A percentile compares a stretch with the other conserved stretches of the same genome.
These are phyloP conservation scores for Alouatta palliata DNA, from an alignment of 2,113 vertebrate species.

Conservation along the genomic window DNA sequence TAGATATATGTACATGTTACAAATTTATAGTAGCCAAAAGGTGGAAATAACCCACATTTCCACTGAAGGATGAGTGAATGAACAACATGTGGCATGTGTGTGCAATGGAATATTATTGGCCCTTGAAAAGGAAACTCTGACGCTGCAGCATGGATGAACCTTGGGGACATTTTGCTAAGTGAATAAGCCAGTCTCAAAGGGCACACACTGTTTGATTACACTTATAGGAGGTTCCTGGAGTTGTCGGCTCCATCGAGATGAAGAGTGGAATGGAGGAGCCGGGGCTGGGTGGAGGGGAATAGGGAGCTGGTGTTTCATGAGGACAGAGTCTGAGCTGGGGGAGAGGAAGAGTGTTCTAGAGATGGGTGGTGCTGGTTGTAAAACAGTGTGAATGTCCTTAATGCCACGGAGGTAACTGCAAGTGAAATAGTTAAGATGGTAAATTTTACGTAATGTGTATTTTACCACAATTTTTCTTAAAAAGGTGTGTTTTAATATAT, in stretches of 20 bases:
- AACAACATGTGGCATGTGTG: fast-evolving
- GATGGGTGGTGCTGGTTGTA: fast-evolving
- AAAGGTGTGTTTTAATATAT: fast-evolving
- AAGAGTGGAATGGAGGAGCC: too few relatives aligned
- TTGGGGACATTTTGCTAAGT: not conserved
- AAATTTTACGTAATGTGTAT: not conserved
- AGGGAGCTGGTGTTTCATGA: too few relatives aligned
- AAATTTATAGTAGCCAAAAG: not conserved
- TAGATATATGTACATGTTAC: fast-evolving
- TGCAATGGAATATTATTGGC: not conserved
- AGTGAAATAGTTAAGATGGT: not conserved
- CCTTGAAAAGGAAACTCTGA: not conserved
- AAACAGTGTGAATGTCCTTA: fast-evolving
- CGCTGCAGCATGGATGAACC: fast-evolving
- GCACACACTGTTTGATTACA: fast-evolving
- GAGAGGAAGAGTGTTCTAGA: not conserved
- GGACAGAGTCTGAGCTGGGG: not conserved
- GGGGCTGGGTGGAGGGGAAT: not conserved
- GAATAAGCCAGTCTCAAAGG: not conserved
- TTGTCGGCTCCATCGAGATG: not conserved
- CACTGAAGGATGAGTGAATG: fast-evolving
- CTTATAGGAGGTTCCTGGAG: not conserved
- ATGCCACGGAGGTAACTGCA: fast-evolving
- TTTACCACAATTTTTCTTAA: too few relatives aligned
- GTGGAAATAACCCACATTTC: fast-evolving